Evolutionary conservation across 2,113 vertebrate genomes (phyloP).

Genomic region (Fregetta grallaria): DNA sequence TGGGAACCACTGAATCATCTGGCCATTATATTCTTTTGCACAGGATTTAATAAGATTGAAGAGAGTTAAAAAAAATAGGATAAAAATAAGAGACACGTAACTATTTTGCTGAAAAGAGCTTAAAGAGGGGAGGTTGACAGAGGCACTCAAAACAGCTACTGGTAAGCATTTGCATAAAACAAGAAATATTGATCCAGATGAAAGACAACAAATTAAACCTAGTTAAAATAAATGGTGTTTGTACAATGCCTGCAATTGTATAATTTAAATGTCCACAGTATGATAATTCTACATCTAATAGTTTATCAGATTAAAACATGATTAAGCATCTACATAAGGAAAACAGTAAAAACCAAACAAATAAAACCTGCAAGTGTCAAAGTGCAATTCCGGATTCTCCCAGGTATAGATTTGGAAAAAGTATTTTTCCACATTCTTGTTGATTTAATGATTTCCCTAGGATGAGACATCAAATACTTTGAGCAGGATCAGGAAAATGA

Average conservation of each 20-base stretch:
- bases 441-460: not conserved
- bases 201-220: not conserved
- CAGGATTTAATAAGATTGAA: slow-evolving; percentile 26
- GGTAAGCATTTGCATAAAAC: not conserved
- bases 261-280: not conserved
- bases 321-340: not conserved
- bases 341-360: not conserved
- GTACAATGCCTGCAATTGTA: not conserved
- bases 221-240: not conserved
- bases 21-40: not conserved
- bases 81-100: not conserved
- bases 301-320: not conserved
- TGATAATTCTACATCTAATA: not conserved
- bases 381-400: not conserved
- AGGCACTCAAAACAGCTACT: not conserved
- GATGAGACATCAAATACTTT: not conserved
- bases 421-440: not conserved
- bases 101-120: not conserved
- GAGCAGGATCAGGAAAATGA: not conserved
- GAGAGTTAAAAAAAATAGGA: not conserved
- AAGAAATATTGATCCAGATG: not conserved
- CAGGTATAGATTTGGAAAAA: not conserved
- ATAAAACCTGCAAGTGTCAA: not conserved
- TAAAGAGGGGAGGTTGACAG: not conserved
- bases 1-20: not conserved